Percentiles rank a stretch among this genome's conserved stretches.
These are phyloP conservation scores for Achatina immaculata DNA, from an alignment of 1,140 invertebrate genomes.

Conservation along the genomic window DNA sequence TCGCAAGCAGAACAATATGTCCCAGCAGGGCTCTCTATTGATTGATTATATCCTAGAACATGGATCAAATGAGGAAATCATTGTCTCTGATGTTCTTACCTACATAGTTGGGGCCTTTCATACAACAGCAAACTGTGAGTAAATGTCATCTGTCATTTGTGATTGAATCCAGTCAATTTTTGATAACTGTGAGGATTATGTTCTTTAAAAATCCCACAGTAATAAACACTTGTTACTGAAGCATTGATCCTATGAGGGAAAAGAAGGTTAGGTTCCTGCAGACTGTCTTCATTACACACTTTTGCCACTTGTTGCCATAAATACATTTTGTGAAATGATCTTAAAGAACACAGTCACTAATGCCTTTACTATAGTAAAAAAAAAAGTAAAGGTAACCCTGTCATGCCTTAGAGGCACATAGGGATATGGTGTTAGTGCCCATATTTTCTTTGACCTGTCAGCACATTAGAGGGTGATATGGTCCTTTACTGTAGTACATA, in stretches of 20 bases:
- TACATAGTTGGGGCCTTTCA: constrained; percentile 61
- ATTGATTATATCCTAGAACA: constrained; percentile 54
- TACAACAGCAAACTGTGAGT: constrained; percentile 63
- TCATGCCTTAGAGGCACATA: too few species aligned
- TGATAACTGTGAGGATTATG: background rate
- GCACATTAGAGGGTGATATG: too few species aligned
- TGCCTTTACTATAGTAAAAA: too few species aligned
- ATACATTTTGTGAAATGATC: too few species aligned
- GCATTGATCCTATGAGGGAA: background rate
- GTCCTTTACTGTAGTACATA: too few species aligned
- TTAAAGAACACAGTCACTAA: too few species aligned
- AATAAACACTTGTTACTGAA: background rate
- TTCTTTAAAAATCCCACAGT: background rate
- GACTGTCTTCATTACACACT: too few species aligned
- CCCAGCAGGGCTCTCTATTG: constrained; percentile 52
- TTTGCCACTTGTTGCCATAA: too few species aligned
- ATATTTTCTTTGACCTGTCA: too few species aligned
- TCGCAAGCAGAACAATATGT: constrained; percentile 42
- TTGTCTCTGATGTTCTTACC: constrained; percentile 46
- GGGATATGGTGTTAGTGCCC: too few species aligned
- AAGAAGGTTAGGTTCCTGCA: background rate
- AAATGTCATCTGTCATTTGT: too few species aligned
- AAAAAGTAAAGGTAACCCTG: too few species aligned
- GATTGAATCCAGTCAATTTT: background rate
- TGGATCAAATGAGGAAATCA: constrained; percentile 33